Percentiles rank a stretch among this genome's conserved stretches.
phyloP scores from a whole-genome alignment of 1,140 invertebrate genomes.

The Elymnias hypermnestra region DNA sequence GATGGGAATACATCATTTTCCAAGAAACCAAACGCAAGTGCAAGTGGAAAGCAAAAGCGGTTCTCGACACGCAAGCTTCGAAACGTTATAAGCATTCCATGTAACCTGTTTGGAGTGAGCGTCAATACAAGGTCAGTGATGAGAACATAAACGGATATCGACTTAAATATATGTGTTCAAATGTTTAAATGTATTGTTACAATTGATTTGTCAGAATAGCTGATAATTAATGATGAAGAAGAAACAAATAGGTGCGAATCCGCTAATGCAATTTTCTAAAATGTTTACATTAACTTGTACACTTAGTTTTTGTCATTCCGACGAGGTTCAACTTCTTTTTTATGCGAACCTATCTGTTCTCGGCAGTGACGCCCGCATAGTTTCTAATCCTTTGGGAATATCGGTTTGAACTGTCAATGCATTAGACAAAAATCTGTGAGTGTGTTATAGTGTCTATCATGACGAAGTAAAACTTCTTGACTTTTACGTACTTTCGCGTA shows the following conservation, averaged over 20 bases:
- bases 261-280: background rate
- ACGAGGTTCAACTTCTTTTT: too few relatives aligned
- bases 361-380: too few relatives aligned
- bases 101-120: slow-evolving; percentile 27
- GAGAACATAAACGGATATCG: slow-evolving; percentile 20
- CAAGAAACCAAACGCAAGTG: slow-evolving; percentile 15
- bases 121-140: slow-evolving; percentile 25
- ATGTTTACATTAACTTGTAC: too few relatives aligned
- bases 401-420: too few relatives aligned
- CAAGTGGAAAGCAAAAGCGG: slow-evolving; percentile 20
- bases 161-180: slow-evolving; percentile 10
- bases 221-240: background rate
- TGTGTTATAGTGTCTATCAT: too few relatives aligned
- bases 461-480: too few relatives aligned
- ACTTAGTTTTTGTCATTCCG: too few relatives aligned
- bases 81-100: slow-evolving; percentile 8
- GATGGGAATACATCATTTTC: slow-evolving; percentile 12
- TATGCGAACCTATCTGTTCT: too few relatives aligned
- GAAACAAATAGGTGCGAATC: background rate
- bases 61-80: slow-evolving; percentile 4
- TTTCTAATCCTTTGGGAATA: too few relatives aligned
- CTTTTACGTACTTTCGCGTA: too few relatives aligned
- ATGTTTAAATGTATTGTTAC: slow-evolving; percentile 13
- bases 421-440: too few relatives aligned
- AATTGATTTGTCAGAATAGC: slow-evolving; percentile 11